Base-by-base conservation (phyloP, 2,113 vertebrate species). In the Amphiprion ocellaris region DNA sequence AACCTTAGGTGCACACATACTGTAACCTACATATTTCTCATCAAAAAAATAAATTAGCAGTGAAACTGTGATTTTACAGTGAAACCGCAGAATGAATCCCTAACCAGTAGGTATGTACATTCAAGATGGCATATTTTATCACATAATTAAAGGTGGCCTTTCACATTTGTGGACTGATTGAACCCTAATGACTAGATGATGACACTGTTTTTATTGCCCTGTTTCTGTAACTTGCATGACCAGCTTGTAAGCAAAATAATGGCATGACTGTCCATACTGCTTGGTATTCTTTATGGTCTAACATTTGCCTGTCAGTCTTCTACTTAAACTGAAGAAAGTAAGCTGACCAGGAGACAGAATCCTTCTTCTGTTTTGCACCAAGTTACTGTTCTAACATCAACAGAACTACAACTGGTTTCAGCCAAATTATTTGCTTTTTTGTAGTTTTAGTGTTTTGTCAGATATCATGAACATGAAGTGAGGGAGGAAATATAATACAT, bases 371-470 rank as follows among this genome's bases (percentile, higher is more conserved):
- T 69, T 70, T 81, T 26, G 30, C 30, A 69, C 65, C n/a, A 67
- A 65, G 14, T 4, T 37, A 55, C 10, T 26, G 5, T 33, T 50
- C 50, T 33, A 53, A 65, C 50, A 54, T 41, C 3, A 14, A 33
- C 8, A 24, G 2, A 46, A 53, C 15, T 64, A 56, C 21, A 69
- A 71, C 46, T 15, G 10, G 30, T 69, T 24, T 63, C 19, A 75
- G 15, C 26, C 41, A 30, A 66, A 39, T 24, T 30, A 28, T 30
- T 55, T 39, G 21, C 30, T 61, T 67, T 53, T 30, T 30, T 30
- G 30, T 6, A 30, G 1, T 30, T 30, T 77, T 83, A 74, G 74
- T 82, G 80, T 89, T 86, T 63, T 56, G 8, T 74, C 24, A 72
- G 52, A 68, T n/a, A 76, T 63, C 4, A 74, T 28, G 53, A 55